phyloP scores from a whole-genome alignment of 2,797 vertebrate genomes.

The Muraenolepis orangiensis region DNA sequence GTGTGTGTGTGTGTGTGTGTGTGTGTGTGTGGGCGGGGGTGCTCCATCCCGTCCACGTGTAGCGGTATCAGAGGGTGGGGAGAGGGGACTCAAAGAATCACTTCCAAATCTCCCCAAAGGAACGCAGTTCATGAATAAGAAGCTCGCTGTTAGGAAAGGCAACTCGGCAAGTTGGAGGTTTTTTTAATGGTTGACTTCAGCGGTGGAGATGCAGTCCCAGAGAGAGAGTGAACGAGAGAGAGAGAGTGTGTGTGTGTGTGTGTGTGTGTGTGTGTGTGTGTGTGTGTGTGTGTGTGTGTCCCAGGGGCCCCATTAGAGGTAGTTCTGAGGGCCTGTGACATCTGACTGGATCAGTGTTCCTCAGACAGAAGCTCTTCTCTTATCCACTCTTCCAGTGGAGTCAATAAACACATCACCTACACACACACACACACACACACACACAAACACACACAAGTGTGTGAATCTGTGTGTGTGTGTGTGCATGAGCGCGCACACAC shows the following conservation, averaged over 20 bases:
- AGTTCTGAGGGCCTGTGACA: constrained; percentile 74
- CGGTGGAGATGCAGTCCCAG: constrained; percentile 21
- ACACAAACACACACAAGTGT: neutral
- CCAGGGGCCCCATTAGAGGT: constrained; percentile 72
- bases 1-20: neutral
- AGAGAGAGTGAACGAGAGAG: constrained; percentile 49
- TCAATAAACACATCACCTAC: constrained; percentile 76
- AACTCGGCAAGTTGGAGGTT: neutral
- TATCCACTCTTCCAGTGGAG: constrained; percentile 72
- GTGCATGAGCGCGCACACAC: constrained; percentile 61
- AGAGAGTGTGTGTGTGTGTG: constrained; percentile 36
- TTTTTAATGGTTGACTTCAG: constrained; percentile 30
- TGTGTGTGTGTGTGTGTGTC: constrained; percentile 27
- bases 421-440: constrained; percentile 51
- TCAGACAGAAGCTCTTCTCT: constrained; percentile 69
- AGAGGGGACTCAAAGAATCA: neutral
- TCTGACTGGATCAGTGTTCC: constrained; percentile 76
- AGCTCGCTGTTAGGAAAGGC: neutral
- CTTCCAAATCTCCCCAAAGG: too few relatives aligned
- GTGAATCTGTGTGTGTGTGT: neutral
- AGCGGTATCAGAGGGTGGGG: neutral
- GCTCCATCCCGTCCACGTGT: neutral
- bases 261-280: constrained; percentile 23
- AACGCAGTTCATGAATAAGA: too few relatives aligned
- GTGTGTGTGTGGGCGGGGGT: neutral